These are phyloP conservation scores for Glareola pratincola DNA, from an alignment of 2,113 vertebrate species.

Conservation along the genomic window DNA sequence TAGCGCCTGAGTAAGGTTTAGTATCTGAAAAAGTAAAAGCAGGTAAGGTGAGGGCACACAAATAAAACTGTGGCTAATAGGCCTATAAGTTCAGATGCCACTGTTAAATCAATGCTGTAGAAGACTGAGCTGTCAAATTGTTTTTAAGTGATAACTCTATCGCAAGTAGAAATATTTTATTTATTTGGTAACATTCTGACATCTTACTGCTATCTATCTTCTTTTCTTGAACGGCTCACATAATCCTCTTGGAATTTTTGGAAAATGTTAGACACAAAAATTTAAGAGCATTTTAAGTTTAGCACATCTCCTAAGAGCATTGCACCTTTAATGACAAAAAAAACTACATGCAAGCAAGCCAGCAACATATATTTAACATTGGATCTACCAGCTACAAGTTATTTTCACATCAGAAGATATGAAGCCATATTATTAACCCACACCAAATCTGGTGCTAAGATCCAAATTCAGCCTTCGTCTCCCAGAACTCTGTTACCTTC, in stretches of 20 bases:
- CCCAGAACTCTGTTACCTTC: neutral
- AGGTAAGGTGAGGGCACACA: neutral
- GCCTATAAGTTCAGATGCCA: neutral
- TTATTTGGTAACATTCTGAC: neutral
- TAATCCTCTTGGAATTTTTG: neutral
- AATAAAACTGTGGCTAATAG: neutral
- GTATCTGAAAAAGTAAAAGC: conserved; percentile 76
- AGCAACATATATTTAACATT: neutral
- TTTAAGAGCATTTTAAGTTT: neutral
- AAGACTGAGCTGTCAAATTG: neutral
- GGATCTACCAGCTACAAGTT: neutral
- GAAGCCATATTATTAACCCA: neutral
- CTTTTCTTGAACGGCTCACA: neutral
- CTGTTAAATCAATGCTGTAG: neutral
- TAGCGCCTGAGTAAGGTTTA: conserved; percentile 93
- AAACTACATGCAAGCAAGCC: neutral
- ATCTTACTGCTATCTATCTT: neutral
- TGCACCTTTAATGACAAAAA: neutral
- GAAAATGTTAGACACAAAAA: neutral
- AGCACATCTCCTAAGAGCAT: neutral
- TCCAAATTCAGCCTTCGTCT: neutral
- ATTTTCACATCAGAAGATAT: neutral
- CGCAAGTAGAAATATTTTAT: neutral
- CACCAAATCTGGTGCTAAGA: neutral
- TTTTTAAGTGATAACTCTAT: neutral